Evolutionary conservation across 1,140 invertebrate genomes (phyloP).

Genomic region (Drosophila grimshawi): DNA sequence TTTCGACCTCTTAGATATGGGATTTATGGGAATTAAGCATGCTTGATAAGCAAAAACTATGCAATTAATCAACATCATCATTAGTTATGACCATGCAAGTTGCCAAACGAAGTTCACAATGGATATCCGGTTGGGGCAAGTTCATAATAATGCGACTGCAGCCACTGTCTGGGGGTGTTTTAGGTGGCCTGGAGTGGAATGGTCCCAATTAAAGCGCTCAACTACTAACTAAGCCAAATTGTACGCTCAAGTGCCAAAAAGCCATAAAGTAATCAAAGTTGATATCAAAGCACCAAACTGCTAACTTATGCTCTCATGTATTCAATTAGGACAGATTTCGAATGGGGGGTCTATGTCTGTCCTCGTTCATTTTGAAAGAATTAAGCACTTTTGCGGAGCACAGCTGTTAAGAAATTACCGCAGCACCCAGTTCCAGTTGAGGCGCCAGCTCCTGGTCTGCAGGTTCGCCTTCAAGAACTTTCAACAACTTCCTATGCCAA

Average conservation of each 20-base stretch:
- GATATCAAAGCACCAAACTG: constrained; percentile 80
- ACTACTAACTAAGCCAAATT: constrained; percentile 72
- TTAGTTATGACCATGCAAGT: constrained; percentile 62
- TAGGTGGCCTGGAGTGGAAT: no score
- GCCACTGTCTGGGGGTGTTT: neutral
- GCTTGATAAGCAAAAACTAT: constrained; percentile 19
- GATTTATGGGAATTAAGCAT: constrained; percentile 20
- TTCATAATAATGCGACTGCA: neutral
- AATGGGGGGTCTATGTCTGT: constrained; percentile 40
- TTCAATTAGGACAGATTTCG: constrained; percentile 81
- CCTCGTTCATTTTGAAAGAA: constrained; percentile 73
- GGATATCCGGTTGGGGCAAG: neutral
- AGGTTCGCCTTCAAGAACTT: constrained; percentile 70
- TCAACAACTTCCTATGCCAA: constrained; percentile 81
- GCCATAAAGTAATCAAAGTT: constrained; percentile 82
- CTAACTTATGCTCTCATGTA: constrained; percentile 82
- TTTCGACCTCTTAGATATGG: neutral
- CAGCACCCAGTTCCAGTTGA: constrained; percentile 37
- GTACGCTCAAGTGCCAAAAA: constrained; percentile 81
- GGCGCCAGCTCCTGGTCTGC: constrained; percentile 14
- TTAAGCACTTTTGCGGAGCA: constrained; percentile 77
- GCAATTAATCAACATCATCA: constrained; percentile 70
- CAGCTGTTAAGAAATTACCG: constrained; percentile 72
- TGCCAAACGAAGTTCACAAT: constrained; percentile 52
- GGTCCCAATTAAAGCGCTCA: constrained; percentile 8